Evolutionary conservation across 2,113 vertebrate genomes (phyloP).

Genomic region (Brachypteracias leptosomus): DNA sequence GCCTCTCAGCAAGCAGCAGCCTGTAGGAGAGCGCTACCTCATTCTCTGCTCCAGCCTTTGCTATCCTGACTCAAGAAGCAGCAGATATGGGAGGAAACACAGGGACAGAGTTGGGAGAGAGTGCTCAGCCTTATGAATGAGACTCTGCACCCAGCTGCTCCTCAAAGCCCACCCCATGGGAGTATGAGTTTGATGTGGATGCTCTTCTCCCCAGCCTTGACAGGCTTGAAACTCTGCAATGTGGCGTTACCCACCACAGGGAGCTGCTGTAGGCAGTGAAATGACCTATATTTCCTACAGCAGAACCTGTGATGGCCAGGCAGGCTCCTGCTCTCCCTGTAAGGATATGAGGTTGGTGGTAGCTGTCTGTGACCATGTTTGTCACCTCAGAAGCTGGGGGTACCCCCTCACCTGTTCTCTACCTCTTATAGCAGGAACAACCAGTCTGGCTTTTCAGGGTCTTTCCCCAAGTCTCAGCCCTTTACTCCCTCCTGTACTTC

Average conservation of each 20-base stretch:
- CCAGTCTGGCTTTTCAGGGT: not conserved
- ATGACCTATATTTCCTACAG: not conserved
- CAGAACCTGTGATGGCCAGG: not conserved
- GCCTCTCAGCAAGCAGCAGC: not conserved
- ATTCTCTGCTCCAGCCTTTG: not conserved
- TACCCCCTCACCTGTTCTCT: not conserved
- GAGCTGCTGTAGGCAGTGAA: not conserved
- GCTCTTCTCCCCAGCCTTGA: not conserved
- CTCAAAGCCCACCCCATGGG: not conserved
- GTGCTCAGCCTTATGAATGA: not conserved
- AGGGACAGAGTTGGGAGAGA: not conserved
- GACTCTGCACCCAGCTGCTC: not conserved
- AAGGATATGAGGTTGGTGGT: not conserved
- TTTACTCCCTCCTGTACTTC: not conserved
- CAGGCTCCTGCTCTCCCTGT: not conserved
- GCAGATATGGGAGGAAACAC: not conserved
- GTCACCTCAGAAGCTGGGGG: not conserved
- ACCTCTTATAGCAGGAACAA: not conserved
- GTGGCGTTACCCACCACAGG: not conserved
- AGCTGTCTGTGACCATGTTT: not conserved
- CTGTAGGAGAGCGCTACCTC: not conserved
- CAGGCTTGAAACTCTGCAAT: not conserved
- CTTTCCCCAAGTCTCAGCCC: not conserved
- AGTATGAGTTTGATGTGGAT: not conserved
- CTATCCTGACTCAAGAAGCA: not conserved